A percentile compares a stretch with the other conserved stretches of the same genome.
Evolutionary conservation across 2,888 invertebrate species (phyloP).

Genomic region (Drosophila diplacantha): DNA sequence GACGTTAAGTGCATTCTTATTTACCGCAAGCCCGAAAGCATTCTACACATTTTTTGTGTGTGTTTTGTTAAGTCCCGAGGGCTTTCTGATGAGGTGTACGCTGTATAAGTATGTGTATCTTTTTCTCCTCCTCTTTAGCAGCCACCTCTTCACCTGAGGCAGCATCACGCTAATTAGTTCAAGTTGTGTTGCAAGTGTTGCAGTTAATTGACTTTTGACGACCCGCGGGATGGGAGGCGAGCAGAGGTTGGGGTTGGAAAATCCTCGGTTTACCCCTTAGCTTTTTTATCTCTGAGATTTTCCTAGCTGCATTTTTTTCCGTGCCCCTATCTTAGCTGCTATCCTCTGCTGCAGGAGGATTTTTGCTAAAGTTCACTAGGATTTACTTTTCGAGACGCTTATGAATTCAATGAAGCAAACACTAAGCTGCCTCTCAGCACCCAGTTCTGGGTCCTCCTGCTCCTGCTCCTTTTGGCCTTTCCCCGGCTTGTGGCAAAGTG

Average conservation of each 20-base stretch:
- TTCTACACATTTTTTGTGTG: slow-evolving; percentile 46
- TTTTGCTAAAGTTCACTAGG: slow-evolving; percentile 37
- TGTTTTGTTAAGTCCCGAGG: slow-evolving; percentile 12
- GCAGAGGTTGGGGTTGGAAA: slow-evolving; percentile 3
- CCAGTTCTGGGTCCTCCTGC: slow-evolving; percentile 9
- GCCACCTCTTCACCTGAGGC: slow-evolving; percentile 40
- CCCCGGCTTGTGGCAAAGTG: slow-evolving; percentile 18
- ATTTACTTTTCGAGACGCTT: slow-evolving; percentile 48
- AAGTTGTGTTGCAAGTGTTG: slow-evolving; percentile 63
- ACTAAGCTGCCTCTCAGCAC: slow-evolving; percentile 52
- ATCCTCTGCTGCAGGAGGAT: slow-evolving; percentile 14
- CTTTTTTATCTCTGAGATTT: slow-evolving; percentile 46
- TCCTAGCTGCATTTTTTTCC: slow-evolving; percentile 19
- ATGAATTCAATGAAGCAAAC: slow-evolving; percentile 63
- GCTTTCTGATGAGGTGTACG: slow-evolving; percentile 15
- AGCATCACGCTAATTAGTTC: slow-evolving; percentile 65
- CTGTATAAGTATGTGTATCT: not conserved
- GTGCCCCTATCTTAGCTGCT: slow-evolving; percentile 6
- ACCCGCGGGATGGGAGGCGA: slow-evolving; percentile 27
- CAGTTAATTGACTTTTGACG: slow-evolving; percentile 70
- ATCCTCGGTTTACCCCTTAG: slow-evolving; percentile 42
- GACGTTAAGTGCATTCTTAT: slow-evolving; percentile 39
- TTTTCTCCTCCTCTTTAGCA: not conserved
- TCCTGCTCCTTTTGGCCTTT: slow-evolving; percentile 15
- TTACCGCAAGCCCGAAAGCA: slow-evolving; percentile 39